Percentiles rank a stretch among this genome's conserved stretches.
Conservation (phyloP, 2,888 invertebrate genomes). For the Plagodis dolabraria region DNA sequence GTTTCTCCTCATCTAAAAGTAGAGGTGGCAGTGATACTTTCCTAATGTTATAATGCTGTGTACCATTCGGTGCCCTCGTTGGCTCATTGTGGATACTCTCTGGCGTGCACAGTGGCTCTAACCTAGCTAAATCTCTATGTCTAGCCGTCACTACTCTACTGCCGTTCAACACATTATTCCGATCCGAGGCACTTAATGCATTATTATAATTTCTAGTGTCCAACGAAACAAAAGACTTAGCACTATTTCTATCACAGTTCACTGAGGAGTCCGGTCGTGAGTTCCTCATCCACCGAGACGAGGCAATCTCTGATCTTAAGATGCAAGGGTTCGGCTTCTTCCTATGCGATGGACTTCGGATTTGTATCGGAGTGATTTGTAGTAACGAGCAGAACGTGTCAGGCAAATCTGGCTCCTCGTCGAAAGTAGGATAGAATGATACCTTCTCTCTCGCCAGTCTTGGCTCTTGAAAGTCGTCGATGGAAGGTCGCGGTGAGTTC, state of each 20-base stretch:
- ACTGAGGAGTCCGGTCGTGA: slow-evolving; percentile 73
- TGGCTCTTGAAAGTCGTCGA: slow-evolving; percentile 59
- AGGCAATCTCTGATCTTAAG: slow-evolving; percentile 75
- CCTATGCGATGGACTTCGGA: slow-evolving; percentile 65
- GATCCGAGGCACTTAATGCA: slow-evolving; percentile 64
- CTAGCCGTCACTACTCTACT: slow-evolving; percentile 70
- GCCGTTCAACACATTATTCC: slow-evolving; percentile 53
- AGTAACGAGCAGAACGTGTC: slow-evolving; percentile 73
- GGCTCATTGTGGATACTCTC: slow-evolving; percentile 60
- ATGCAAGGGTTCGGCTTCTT: slow-evolving; percentile 70
- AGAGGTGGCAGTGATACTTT: slow-evolving; percentile 79
- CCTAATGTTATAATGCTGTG: slow-evolving; percentile 61
- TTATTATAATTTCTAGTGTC: slow-evolving; percentile 64
- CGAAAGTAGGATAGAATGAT: slow-evolving; percentile 53
- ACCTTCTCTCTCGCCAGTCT: slow-evolving; percentile 59
- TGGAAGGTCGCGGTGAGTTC: slow-evolving; percentile 70
- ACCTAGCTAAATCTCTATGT: slow-evolving; percentile 64
- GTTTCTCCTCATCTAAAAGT: slow-evolving; percentile 72
- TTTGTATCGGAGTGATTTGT: slow-evolving; percentile 77
- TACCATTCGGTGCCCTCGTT: slow-evolving; percentile 48
- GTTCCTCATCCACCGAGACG: slow-evolving; percentile 77
- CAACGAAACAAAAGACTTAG: slow-evolving; percentile 76
- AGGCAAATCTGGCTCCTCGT: slow-evolving; percentile 56
- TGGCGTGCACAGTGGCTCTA: slow-evolving; percentile 70
- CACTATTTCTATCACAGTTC: slow-evolving; percentile 76